Percentiles rank a stretch among this genome's conserved stretches.
These are phyloP conservation scores for Leptinotarsa undecemlineata DNA, from an alignment of 1,140 invertebrate species.

Conservation along the genomic window DNA sequence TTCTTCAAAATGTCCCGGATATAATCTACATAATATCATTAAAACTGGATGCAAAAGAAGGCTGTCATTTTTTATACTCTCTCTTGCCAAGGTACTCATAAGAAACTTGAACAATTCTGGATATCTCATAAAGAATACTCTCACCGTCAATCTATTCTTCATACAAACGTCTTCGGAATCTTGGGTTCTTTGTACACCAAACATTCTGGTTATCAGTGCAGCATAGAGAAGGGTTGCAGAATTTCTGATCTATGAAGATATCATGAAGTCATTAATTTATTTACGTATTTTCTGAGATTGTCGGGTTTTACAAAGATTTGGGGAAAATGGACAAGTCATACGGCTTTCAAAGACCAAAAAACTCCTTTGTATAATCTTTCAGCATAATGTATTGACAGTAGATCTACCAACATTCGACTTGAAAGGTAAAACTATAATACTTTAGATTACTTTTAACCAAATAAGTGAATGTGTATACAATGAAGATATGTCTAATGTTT, in stretches of 20 bases:
- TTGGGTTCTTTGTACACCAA: slow-evolving; percentile 82
- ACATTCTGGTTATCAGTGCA: slow-evolving; percentile 83
- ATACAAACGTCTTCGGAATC: slow-evolving; percentile 72
- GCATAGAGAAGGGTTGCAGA: slow-evolving; percentile 84
- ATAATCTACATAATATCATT: slow-evolving; percentile 77
- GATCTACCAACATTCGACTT: neutral
- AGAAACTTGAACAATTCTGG: slow-evolving; percentile 80
- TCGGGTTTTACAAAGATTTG: too few relatives aligned
- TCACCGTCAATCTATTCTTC: slow-evolving; percentile 77
- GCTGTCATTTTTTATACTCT: slow-evolving; percentile 54
- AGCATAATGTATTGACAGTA: neutral
- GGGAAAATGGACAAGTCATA: too few relatives aligned
- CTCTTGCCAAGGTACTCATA: slow-evolving; percentile 65
- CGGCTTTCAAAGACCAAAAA: too few relatives aligned
- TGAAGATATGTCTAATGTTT: too few relatives aligned
- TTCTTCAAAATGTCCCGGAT: slow-evolving; percentile 67
- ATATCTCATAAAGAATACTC: slow-evolving; percentile 85
- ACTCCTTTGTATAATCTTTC: neutral
- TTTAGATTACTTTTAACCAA: too few relatives aligned
- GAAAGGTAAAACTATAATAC: neutral
- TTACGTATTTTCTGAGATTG: too few relatives aligned
- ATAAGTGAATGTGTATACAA: too few relatives aligned
- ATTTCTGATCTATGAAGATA: slow-evolving; percentile 72
- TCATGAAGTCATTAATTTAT: slow-evolving; percentile 1
- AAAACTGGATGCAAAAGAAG: slow-evolving; percentile 74